Evolutionary conservation across 2,113 vertebrate genomes (phyloP).

Genomic region (Eublepharis macularius): DNA sequence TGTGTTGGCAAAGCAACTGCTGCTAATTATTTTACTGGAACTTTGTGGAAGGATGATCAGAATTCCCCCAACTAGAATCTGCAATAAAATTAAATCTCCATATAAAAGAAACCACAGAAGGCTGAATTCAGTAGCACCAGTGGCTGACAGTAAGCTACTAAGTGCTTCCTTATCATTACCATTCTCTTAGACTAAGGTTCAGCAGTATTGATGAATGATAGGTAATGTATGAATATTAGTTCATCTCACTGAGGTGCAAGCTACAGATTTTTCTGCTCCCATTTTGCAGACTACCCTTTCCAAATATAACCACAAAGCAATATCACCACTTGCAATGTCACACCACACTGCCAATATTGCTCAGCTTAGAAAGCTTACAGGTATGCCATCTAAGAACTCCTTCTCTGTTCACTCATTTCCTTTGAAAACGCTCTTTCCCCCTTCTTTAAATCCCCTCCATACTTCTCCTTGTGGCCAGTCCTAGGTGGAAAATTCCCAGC

Average conservation of each 20-base stretch:
- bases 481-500: no score
- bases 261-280: no score
- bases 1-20: background rate
- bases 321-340: background rate
- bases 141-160: background rate
- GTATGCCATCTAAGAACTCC: no score
- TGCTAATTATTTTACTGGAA: background rate
- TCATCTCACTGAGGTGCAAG: no score
- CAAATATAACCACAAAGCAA: background rate
- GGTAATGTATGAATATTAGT: background rate
- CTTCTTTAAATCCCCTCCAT: no score
- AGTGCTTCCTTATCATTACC: background rate
- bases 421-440: no score
- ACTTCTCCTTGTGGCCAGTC: no score
- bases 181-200: background rate
- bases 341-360: no score
- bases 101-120: background rate
- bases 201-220: background rate
- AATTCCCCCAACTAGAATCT: background rate
- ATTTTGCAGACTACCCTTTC: background rate
- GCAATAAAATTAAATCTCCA: background rate
- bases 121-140: background rate
- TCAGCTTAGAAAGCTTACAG: no score
- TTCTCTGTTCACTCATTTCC: no score
- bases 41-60: no score